Evolutionary conservation across 2,888 invertebrate species (phyloP).

Genomic region (Coenonympha arcania): DNA sequence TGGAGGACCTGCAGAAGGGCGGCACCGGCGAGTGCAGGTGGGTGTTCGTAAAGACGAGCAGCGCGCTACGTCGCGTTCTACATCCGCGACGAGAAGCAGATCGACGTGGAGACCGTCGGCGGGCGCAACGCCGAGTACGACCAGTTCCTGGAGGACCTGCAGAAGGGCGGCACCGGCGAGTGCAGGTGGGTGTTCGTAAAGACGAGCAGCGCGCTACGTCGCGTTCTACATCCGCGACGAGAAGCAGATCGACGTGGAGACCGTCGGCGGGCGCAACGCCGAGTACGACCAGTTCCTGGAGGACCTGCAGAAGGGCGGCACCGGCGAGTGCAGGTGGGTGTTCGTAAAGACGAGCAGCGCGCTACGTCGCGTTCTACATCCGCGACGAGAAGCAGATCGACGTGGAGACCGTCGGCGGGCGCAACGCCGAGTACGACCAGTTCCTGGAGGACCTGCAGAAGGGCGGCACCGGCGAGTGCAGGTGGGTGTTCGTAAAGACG

Average conservation of each 20-base stretch:
- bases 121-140: conserved; percentile 93
- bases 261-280: conserved; percentile 90
- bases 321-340: conserved; percentile 96
- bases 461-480: conserved; percentile 95
- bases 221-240: conserved; percentile 97
- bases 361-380: conserved; percentile 95
- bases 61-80: conserved; percentile 89
- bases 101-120: conserved; percentile 94
- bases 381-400: conserved; percentile 97
- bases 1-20: conserved; percentile 91
- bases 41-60: background rate
- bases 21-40: conserved; percentile 96
- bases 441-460: conserved; percentile 94
- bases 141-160: conserved; percentile 93
- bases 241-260: conserved; percentile 96
- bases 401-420: conserved; percentile 91
- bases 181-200: conserved; percentile 91
- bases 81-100: conserved; percentile 96
- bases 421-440: conserved; percentile 93
- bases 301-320: conserved; percentile 92
- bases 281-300: conserved; percentile 95
- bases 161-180: conserved; percentile 91
- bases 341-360: background rate
- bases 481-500: too few species aligned
- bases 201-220: conserved; percentile 75